A percentile compares a stretch with the other conserved stretches of the same genome.
Evolutionary conservation across 2,797 vertebrate genomes (phyloP).

Genomic region (Lagocephalus sceleratus): DNA sequence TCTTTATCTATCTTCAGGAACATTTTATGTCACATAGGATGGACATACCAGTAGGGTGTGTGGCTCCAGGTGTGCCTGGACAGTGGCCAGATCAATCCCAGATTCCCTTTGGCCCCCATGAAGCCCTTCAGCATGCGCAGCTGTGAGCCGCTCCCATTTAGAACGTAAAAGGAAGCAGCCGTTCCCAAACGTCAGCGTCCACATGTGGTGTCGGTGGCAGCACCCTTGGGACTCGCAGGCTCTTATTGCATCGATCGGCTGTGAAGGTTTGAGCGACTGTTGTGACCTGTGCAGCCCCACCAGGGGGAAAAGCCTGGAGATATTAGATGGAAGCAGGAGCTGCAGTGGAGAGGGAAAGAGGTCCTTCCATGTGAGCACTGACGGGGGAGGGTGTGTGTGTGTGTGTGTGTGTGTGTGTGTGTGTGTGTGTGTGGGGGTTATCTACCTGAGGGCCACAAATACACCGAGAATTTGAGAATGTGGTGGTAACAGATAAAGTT

Average conservation of each 20-base stretch:
- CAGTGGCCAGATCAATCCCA: too few species aligned
- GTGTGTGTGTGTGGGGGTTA: too few species aligned
- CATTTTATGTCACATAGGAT: too few species aligned
- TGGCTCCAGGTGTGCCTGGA: too few species aligned
- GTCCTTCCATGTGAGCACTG: slow-evolving; percentile 33
- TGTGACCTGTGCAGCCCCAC: slow-evolving; percentile 24
- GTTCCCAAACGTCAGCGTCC: too few species aligned
- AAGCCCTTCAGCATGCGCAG: too few species aligned
- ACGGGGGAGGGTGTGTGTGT: slow-evolving; percentile 5
- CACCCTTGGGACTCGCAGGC: slow-evolving; percentile 10
- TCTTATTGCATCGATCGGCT: slow-evolving; percentile 27
- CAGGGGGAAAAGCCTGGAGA: slow-evolving; percentile 22
- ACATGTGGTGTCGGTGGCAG: neutral
- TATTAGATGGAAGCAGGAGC: slow-evolving; percentile 38
- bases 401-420: too few species aligned
- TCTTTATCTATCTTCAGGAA: too few species aligned
- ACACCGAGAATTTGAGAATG: slow-evolving; percentile 29
- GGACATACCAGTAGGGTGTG: too few species aligned
- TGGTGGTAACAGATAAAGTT: slow-evolving; percentile 24
- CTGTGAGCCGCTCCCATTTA: too few species aligned
- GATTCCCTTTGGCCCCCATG: too few species aligned
- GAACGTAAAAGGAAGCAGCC: too few species aligned
- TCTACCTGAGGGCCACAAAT: slow-evolving; percentile 12
- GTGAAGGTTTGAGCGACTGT: slow-evolving; percentile 4
- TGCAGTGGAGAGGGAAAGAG: slow-evolving; percentile 35